Conservation (phyloP, 2,888 invertebrate species). For the Lottia scabra region DNA sequence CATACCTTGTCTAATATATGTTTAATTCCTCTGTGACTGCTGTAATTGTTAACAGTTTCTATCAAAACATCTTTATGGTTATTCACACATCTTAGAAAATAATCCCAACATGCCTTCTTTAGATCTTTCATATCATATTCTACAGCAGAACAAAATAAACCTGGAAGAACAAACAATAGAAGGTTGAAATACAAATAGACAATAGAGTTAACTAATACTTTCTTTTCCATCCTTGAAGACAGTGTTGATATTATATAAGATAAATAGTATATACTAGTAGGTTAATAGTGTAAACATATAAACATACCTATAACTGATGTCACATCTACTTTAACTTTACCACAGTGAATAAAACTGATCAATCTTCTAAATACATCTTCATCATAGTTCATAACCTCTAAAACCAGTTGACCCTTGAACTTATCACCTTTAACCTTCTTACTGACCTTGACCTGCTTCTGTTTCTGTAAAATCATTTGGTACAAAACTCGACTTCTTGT, state of each 20-base stretch:
- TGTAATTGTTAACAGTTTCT: background rate
- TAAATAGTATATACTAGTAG: too few relatives aligned
- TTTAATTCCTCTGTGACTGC: background rate
- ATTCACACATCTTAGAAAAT: background rate
- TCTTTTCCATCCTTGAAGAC: background rate
- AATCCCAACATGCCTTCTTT: background rate
- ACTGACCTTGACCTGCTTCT: background rate
- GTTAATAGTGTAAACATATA: too few relatives aligned
- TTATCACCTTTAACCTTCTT: background rate
- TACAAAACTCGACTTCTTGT: background rate
- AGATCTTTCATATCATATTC: background rate
- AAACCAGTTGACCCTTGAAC: background rate
- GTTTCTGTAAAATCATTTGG: background rate
- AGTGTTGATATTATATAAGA: too few relatives aligned
- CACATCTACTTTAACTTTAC: background rate
- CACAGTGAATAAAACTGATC: slow-evolving; percentile 1
- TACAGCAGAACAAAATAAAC: background rate
- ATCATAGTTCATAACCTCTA: background rate
- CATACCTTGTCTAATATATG: background rate
- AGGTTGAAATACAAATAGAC: too few relatives aligned
- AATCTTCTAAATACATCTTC: slow-evolving; percentile 3
- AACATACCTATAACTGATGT: background rate
- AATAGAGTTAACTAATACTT: too few relatives aligned
- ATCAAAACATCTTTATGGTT: background rate
- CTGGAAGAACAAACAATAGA: background rate